A percentile compares a stretch with the other conserved stretches of the same genome.
Evolutionary conservation across 2,113 vertebrate genomes (phyloP).

Genomic region (Elachura formosa): DNA sequence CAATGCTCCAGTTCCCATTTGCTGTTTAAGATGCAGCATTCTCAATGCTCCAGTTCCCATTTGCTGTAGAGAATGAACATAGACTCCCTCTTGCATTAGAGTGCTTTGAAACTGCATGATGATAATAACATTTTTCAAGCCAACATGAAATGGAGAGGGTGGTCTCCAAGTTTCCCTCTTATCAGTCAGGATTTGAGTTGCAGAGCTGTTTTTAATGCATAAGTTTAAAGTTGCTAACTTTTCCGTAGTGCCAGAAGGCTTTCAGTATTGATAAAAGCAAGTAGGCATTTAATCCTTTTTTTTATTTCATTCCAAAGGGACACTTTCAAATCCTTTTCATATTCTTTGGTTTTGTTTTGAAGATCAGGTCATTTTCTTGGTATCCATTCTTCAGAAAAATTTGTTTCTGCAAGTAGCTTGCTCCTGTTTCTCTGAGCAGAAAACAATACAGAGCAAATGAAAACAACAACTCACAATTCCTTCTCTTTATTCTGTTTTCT

Average conservation of each 20-base stretch:
- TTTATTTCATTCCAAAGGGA: background rate
- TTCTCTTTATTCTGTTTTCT: background rate
- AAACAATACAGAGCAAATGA: background rate
- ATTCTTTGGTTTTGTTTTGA: background rate
- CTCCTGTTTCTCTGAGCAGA: background rate
- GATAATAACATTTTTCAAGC: background rate
- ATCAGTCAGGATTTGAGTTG: background rate
- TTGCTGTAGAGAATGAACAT: background rate
- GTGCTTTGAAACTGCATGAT: background rate
- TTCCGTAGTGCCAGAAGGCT: background rate
- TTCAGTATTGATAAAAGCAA: background rate
- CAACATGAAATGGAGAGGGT: background rate
- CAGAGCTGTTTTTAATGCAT: background rate
- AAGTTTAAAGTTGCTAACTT: background rate
- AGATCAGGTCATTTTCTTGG: background rate
- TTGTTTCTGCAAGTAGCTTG: background rate
- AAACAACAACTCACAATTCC: background rate
- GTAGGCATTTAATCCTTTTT: background rate
- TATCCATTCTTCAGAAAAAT: background rate
- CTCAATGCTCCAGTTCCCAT: background rate
- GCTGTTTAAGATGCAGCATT: background rate
- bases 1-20: too few species aligned
- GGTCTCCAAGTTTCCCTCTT: background rate
- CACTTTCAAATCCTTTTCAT: background rate
- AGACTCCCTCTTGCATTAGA: background rate